A percentile compares a stretch with the other conserved stretches of the same genome.
These are phyloP conservation scores for Venustoraphidia nigricollis DNA, from an alignment of 2,888 invertebrate genomes.

Conservation along the genomic window DNA sequence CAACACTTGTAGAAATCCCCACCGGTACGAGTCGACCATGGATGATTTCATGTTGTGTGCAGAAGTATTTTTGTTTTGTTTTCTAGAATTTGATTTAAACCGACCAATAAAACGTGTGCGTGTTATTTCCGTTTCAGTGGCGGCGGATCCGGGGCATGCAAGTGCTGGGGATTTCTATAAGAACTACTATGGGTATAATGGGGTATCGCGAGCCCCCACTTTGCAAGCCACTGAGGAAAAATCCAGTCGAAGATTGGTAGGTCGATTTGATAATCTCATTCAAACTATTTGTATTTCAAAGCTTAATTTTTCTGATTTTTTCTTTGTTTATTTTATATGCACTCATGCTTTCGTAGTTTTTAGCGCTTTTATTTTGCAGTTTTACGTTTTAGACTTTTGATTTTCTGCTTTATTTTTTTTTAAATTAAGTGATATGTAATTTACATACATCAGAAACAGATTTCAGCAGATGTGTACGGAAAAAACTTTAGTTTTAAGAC, in stretches of 20 bases:
- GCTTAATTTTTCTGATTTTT: too few species aligned
- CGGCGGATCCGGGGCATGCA: conserved; percentile 63
- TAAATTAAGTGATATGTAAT: not conserved
- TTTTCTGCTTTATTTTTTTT: not conserved
- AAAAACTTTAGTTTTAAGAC: not conserved
- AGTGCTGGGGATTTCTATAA: conserved; percentile 78
- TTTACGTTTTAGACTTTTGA: not conserved
- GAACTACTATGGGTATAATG: conserved; percentile 63
- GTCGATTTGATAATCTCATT: too few species aligned
- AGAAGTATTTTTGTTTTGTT: not conserved
- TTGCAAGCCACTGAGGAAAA: conserved; percentile 46
- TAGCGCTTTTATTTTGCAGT: too few species aligned
- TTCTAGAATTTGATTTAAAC: not conserved
- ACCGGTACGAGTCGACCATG: not conserved
- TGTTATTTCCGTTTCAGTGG: conserved; percentile 50
- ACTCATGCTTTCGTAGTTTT: too few species aligned
- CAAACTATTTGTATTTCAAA: too few species aligned
- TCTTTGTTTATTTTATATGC: too few species aligned
- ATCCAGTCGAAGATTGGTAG: conserved; percentile 39
- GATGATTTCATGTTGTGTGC: not conserved
- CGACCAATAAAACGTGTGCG: not conserved
- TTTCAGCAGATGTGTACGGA: not conserved
- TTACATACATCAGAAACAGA: too few species aligned
- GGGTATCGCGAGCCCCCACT: conserved; percentile 33
- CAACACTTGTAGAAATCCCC: conserved; percentile 3